Conservation (phyloP, 2,888 invertebrate species). For the Tinea trinotella region DNA sequence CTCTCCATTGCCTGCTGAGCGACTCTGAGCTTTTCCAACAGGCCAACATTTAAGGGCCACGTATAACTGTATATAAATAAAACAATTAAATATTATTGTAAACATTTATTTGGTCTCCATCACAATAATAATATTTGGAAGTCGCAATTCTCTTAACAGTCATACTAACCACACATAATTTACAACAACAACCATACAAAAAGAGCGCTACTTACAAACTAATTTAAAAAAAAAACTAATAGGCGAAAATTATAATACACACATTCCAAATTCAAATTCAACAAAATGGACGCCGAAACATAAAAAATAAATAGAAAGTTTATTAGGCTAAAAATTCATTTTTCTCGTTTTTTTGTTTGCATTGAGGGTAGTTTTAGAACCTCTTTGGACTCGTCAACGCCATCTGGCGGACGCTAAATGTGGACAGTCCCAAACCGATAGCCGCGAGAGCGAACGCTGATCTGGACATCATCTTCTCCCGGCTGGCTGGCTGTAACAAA, state of each 20-base stretch:
- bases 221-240: conserved; percentile 10
- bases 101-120: conserved; percentile 56
- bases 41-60: no score
- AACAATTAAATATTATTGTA: conserved; percentile 4
- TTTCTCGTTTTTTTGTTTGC: not conserved
- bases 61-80: not conserved
- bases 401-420: conserved; percentile 76
- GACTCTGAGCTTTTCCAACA: no score
- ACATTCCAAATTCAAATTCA: not conserved
- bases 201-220: not conserved
- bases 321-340: conserved; percentile 1
- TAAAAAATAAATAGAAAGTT: not conserved
- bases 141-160: not conserved
- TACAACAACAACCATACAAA: not conserved
- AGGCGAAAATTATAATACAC: conserved; percentile 9
- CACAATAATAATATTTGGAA: conserved; percentile 31
- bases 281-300: not conserved
- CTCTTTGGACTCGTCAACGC: conserved; percentile 59
- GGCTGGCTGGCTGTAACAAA: conserved; percentile 57
- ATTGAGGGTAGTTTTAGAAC: conserved; percentile 33
- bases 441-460: conserved; percentile 73
- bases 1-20: no score
- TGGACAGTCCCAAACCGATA: conserved; percentile 72
- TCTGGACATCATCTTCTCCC: conserved; percentile 71
- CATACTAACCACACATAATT: not conserved